phyloP scores from a whole-genome alignment of 2,797 vertebrate species.

The Urophycis tenuis region DNA sequence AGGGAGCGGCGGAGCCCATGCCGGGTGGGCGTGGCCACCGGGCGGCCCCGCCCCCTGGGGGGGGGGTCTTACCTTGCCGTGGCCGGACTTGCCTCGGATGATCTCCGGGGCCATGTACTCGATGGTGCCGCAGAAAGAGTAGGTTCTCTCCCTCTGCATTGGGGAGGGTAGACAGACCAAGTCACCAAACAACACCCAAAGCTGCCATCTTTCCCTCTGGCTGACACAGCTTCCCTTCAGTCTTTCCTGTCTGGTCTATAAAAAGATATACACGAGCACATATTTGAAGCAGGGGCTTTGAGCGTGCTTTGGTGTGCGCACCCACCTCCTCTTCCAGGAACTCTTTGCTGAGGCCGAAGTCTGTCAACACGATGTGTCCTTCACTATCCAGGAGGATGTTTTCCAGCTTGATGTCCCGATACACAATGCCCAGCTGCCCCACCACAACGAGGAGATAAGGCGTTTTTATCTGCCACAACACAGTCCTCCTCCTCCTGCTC shows the following conservation, averaged over 20 bases:
- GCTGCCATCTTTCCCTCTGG: no score
- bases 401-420: constrained; percentile 91
- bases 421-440: constrained; percentile 86
- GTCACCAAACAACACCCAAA: background rate
- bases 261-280: background rate
- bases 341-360: constrained; percentile 93
- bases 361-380: constrained; percentile 87
- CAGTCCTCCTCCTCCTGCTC: background rate
- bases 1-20: no score
- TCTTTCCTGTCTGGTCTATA: background rate
- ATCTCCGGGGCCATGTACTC: constrained; percentile 98
- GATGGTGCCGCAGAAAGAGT: constrained; percentile 92
- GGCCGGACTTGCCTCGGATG: constrained; percentile 83
- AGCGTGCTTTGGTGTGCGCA: background rate
- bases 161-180: background rate
- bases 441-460: constrained; percentile 17
- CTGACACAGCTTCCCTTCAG: no score
- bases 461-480: background rate
- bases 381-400: constrained; percentile 88
- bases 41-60: no score
- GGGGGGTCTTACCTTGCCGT: constrained; percentile 83
- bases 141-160: constrained; percentile 82
- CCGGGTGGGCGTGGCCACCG: no score
- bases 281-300: background rate
- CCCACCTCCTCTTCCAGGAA: constrained; percentile 83